Base-by-base conservation (phyloP, 2,113 vertebrate genomes). In the Pitta sordida region DNA sequence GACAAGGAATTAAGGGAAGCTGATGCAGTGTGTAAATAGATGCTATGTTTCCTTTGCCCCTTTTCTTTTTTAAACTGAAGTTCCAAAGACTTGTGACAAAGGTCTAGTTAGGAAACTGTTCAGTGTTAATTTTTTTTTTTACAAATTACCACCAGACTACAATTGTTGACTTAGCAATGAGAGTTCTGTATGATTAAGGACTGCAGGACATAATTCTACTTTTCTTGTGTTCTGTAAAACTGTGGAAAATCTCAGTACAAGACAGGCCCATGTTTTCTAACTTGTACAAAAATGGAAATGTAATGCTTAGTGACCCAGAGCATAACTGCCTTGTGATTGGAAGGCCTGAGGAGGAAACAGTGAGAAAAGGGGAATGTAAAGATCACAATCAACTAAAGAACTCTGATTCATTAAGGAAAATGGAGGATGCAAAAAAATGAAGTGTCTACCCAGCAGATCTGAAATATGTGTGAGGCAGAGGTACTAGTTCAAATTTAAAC, bases 391-490 rank as follows among this genome's bases (percentile, higher is more conserved):
- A 94, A 55, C 58, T 73, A 6, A 87, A 90, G 39, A 83, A 73
- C 53, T 86, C 83, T 65, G 62, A 79, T 92, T 96, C 91, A 63
- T 62, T 92, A 82, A 58, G 53, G 81, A 93, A 80, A 81, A 41
- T 64, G 43, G 30, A 89, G 17, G 51, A 65, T 73, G 32, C 26
- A 69, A 77, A 73, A 84, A 73, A 69, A 34, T 62, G 0, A 86
- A 82, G 43, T 29, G 16, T 41, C 60, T 55, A 15, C 44, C 13
- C 49, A 81, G 44, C 49, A 80, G 65, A 62, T 65, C 43, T 49
- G 88, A 89, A 87, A 27, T 91, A 59, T 5, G n/a, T 89, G 84
- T 26, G 58, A 91, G 62, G 43, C 53, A 82, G 49, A 63, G 34
- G 3, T 84, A 51, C 56, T 27, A 32, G 16, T 73, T 93, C 36